Base-by-base conservation (phyloP, 2,113 vertebrate genomes). In the Eclectus roratus region DNA sequence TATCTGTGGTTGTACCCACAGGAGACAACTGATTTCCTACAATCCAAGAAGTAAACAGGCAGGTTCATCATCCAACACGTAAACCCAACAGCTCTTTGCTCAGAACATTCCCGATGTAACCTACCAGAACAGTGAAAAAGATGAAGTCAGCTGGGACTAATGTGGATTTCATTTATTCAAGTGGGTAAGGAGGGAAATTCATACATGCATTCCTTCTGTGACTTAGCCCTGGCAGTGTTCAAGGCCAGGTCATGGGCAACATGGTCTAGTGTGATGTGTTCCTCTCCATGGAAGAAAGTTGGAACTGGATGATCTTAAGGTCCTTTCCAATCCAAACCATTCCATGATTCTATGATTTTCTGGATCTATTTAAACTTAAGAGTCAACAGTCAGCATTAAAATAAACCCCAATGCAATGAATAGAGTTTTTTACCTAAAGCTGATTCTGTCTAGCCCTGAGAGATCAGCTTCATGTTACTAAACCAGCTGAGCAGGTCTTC, bases 351-450 rank as follows among this genome's bases (percentile, higher is more conserved):
- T 29, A 1, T 21, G 37, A 44, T 85, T 66, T 66, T 31, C 37
- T 61, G 3, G 8, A 19, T 6, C 25, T 61, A 25, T 6, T 35
- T 28, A 43, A 72, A 64, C 13, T 11, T 3, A 69, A 69, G 28
- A 85, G 8, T 37, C 29, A 49, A 55, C 17, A 39, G 25, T 5
- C 41, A 53, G 17, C 10, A 41, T 61, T 15, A 21, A 3, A 27
- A 52, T 58, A 73, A 68, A 43, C 2, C 2, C 5, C 46, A n/a
- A 31, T 6, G 9, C 35, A n/a, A 18, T 13, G 52, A 6, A 0
- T 21, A 13, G 46, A 21, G 29, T 17, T 27, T 91, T 65, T 47
- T 10, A 72, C 27, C 49, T 47, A 31, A 13, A 80, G 25, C 43
- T 50, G 33, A 18, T 53, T 46, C 39, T 50, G 14, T 6, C 33